Evolutionary conservation across 2,888 invertebrate species (phyloP), one percentile per base, ranked within the genome.

Genomic region (Cephonodes hylas): DNA sequence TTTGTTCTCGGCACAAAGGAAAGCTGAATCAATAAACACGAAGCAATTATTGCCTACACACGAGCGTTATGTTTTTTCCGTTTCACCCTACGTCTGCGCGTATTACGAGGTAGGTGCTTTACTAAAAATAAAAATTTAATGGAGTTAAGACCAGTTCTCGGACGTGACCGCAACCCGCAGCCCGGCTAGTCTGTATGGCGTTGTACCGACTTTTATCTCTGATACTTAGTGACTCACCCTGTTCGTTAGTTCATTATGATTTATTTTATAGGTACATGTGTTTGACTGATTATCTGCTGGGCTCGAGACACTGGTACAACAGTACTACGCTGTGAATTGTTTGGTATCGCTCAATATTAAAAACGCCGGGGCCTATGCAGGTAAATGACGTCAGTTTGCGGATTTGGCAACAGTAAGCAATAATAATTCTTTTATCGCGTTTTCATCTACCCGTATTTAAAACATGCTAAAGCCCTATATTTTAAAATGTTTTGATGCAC

Each of bases 101-200:
- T 60, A 64, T 63, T 56, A 64, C 67, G 66, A 67, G 69, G 72
- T 70, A 61, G 65, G 67, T 66, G 71, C 71, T 69, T 75, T 71
- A 76, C 75, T 76, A 82, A 83, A 83, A 84, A 84, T 84, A 83
- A 81, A 77, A 80, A 72, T 71, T 78, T 76, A 75, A 83, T 83
- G 77, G 74, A 66, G 69, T 70, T 67, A 76, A 70, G 75, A 83
- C 83, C 83, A 75, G 84, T 83, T 81, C 73, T 71, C 69, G 61
- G 67, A 66, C 62, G 63, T 60, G 72, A 74, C 75, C 76, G 75
- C 78, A 75, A 67, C 64, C 66, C 69, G 62, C 72, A 65, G 59
- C 56, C 57, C 67, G 48, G 63, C 67, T 71, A 71, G 76, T 69
- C 74, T 66, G 74, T 71, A 63, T 66, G 69, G 67, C 66, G 67